Base-by-base conservation (phyloP, 2,797 vertebrate genomes). In the Galaxias olidus region DNA sequence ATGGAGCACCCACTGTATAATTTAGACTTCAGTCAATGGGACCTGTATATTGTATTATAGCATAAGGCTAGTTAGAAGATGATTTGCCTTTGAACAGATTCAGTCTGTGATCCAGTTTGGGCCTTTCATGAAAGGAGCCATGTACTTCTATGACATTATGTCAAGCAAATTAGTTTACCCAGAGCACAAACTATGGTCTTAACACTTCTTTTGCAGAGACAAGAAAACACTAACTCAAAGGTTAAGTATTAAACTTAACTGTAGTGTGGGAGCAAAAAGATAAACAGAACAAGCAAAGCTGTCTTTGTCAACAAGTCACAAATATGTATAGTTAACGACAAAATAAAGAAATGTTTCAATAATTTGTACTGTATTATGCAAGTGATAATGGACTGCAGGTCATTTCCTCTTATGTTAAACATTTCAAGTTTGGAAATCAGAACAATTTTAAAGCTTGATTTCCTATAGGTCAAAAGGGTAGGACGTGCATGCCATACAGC, bases 401-500 rank as follows among this genome's bases (percentile, higher is more conserved):
- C n/a, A 50, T 11, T 47, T 59, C 10, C n/a, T 19, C n/a, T 12
- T 30, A 54, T 60, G 10, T 61, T 53, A 15, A 42, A 10, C 15
- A 15, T 20, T 45, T 60, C n/a, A 65, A 20, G 1, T 57, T 42
- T 70, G 65, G 63, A 61, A 62, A 47, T 79, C 15, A 66, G 64
- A 72, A 43, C 14, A 78, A 54, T 20, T 60, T 67, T 68, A 66
- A 46, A 63, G 56, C 55, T 77, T 51, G 3, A n/a, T 62, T 63
- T 52, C 14, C 43, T 55, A 49, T 59, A 58, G 61, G 57, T 73
- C 60, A 73, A 49, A 75, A 65, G 13, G 48, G 50, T 74, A 73
- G 68, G 54, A 40, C 64, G 30, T 83, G 86, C 85, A 87, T 87
- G 84, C 66, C 41, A 48, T 71, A 47, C 62, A 60, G 50, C 51